Conservation (phyloP, 2,113 vertebrate species). For the Phaethornis superciliosus region DNA sequence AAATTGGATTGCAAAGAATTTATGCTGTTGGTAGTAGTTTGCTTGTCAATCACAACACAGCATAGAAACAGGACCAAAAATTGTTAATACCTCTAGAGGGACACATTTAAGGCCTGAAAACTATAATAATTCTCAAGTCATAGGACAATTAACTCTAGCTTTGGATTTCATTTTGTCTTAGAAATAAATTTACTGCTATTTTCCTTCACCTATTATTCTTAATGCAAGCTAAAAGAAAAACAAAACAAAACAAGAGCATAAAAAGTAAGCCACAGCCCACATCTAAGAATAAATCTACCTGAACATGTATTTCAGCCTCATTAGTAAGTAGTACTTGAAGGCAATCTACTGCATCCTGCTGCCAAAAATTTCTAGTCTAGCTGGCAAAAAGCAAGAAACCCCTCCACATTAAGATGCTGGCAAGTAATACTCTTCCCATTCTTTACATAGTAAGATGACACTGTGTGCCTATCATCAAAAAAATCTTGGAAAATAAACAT, state of each 20-base stretch:
- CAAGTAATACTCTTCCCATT: neutral
- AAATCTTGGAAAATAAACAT: neutral
- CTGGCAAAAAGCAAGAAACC: neutral
- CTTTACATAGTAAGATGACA: neutral
- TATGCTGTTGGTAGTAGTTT: neutral
- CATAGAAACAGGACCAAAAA: neutral
- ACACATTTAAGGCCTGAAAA: neutral
- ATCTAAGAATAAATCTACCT: slow-evolving; percentile 74
- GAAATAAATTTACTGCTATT: neutral
- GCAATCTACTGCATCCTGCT: slow-evolving; percentile 82
- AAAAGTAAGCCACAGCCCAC: neutral
- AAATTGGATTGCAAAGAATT: neutral
- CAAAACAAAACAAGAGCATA: neutral
- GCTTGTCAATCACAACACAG: neutral
- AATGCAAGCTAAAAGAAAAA: neutral
- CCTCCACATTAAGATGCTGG: neutral
- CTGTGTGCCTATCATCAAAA: rapidly evolving
- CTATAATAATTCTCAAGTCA: neutral
- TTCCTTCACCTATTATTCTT: neutral
- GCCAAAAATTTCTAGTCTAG: slow-evolving; percentile 87
- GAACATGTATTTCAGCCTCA: slow-evolving; percentile 83
- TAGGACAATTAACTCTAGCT: neutral
- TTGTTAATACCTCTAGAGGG: neutral
- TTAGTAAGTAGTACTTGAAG: slow-evolving; percentile 84
- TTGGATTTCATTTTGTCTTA: neutral